Evolutionary conservation across 2,888 invertebrate species (phyloP), one percentile per base, ranked within the genome.

Genomic region (Drosophila longiperda): DNA sequence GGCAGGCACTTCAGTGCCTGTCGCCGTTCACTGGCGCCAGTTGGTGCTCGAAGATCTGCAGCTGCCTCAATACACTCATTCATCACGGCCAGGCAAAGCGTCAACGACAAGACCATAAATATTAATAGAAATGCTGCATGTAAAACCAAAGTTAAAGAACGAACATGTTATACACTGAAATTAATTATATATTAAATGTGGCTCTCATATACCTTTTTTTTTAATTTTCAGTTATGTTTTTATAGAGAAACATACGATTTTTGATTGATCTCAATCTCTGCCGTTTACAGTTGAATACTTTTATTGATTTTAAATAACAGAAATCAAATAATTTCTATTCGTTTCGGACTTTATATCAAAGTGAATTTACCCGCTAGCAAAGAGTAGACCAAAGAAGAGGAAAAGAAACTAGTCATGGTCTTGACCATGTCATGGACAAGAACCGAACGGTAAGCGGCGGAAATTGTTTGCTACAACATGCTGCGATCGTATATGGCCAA

Each of bases 91-190:
- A 64, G 63, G 57, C 68, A 58, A 60, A 57, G 74, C 82, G 66
- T 72, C 80, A 74, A 64, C 76, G 71, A 61, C 63, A 71, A 66
- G 65, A 77, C 59, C 84, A 86, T 86, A 83, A 82, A 86, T 84
- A 84, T 84, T 86, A 74, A 84, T 86, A 78, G 70, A 75, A 72
- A 59, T 70, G 60, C 52, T 48, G 34, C 17, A 36, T 45, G 36
- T 34, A 38, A 50, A 54, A 54, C 32, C 34, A 11, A 7, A 5
- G 11, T 63, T 45, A 3, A 42, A 57, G 52, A 63, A 57, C 72
- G 73, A 71, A 64, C 9, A 20, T 20, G 20, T 34, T 20, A 66
- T 62, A 60, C 68, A 66, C 80, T 78, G 45, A 29, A 53, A 61
- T 9, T 20, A 60, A 36, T 32, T 42, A 9, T 42, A 32, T 6